Base-by-base conservation (phyloP, 2,113 vertebrate species). In the Physeter macrocephalus region DNA sequence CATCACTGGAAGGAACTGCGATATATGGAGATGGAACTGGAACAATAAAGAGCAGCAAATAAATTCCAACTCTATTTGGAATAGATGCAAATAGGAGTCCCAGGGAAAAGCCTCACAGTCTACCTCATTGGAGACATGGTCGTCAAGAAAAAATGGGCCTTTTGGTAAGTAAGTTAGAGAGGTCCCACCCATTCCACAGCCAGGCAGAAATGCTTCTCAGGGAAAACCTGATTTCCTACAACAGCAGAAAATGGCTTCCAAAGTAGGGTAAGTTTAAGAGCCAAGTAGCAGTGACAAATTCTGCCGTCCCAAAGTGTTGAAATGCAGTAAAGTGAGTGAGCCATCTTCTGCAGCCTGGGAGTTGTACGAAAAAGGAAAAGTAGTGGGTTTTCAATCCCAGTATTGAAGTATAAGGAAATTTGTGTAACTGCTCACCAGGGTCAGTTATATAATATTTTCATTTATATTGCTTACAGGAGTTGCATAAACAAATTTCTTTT, bases 331-430 rank as follows among this genome's bases (percentile, higher is more conserved):
- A 9, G 3, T 27, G 6, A 52, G 12, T 4, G 20, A 74, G 34
- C 59, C 8, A 25, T 3, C 14, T 69, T 36, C 13, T n/a, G 39
- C 2, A 61, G n/a, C 0, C 1, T 1, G 11, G 1, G 17, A 23
- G 34, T 3, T 23, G 1, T 49, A 62, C 39, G 13, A 54, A 93
- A 74, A 94, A 82, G 72, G 49, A 74, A 67, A 27, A 11, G 17
- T 2, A 31, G 21, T 14, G 29, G 3, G 12, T 74, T 84, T 69
- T 54, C 62, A n/a, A 1, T 77, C 59, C 12, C 8, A 23, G 46
- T 4, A 7, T 36, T 57, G n/a, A 9, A 36, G 21, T 5, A 57
- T 25, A 83, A 85, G 36, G 23, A 72, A 46, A 46, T 20, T 43
- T 71, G 25, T 36, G 1, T 66, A 59, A 64, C 12, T 74, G n/a